Evolutionary conservation across 2,888 invertebrate species (phyloP).

Genomic region (Rhingia campestris): DNA sequence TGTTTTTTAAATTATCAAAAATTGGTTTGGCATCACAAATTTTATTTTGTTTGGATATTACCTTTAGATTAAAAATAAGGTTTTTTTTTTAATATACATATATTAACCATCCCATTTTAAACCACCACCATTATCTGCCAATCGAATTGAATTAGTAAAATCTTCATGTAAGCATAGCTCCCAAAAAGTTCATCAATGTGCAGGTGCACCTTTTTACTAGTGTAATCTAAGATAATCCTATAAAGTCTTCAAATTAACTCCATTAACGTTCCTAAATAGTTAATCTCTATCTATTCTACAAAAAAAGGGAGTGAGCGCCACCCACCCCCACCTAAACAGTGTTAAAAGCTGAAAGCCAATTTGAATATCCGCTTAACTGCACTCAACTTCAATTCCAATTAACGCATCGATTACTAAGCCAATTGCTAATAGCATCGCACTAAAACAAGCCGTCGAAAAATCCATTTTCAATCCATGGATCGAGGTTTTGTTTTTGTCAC

Average conservation of each 20-base stretch:
- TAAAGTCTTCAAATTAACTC: slow-evolving; percentile 52
- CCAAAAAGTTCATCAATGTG: slow-evolving; percentile 26
- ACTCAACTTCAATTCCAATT: slow-evolving; percentile 66
- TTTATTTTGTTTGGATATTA: no score
- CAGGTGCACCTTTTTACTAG: slow-evolving; percentile 29
- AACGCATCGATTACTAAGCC: slow-evolving; percentile 71
- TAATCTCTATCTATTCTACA: slow-evolving; percentile 33
- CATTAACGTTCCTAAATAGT: slow-evolving; percentile 57
- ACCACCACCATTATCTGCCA: slow-evolving; percentile 4
- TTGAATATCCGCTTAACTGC: slow-evolving; percentile 54
- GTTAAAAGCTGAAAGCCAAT: slow-evolving; percentile 41
- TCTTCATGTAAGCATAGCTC: slow-evolving; percentile 20
- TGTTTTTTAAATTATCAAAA: no score
- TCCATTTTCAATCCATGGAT: slow-evolving; percentile 43
- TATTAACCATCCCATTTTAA: neutral
- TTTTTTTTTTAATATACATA: no score
- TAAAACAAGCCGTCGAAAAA: slow-evolving; percentile 44
- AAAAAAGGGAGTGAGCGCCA: neutral
- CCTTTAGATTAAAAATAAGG: no score
- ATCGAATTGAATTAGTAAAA: slow-evolving; percentile 46
- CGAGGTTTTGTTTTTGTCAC: slow-evolving; percentile 19
- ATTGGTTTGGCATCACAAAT: no score
- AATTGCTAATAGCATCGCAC: slow-evolving; percentile 59
- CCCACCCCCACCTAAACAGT: neutral
- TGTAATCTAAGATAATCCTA: slow-evolving; percentile 56